Evolutionary conservation across 2,113 vertebrate species (phyloP), one percentile per base, ranked within the genome.

Genomic region (Clupea harengus): DNA sequence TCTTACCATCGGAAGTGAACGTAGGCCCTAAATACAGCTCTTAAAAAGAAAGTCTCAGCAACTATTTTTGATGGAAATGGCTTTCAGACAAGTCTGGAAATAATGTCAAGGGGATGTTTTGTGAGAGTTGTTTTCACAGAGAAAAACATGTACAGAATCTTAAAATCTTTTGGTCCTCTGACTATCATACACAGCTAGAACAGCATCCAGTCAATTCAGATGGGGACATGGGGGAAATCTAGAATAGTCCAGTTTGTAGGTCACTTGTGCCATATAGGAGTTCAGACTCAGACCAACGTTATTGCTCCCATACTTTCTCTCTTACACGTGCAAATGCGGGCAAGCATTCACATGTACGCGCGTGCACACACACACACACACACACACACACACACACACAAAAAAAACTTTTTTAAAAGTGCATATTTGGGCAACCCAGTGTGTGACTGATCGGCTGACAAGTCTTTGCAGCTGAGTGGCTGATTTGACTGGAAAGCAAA

Each of bases 391-490:
- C 52, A 54, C 50, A 54, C 52, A 87, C 85, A 87, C 13, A 83
- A 85, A 44, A 44, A 44, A 6, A 32, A 18, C 7, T 75, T 32
- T 39, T 32, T 78, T 39, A 91, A 94, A 93, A 94, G 93, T 95
- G 94, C 94, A 94, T 90, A 90, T 85, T 89, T 52, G 84, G 89
- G 89, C 89, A 86, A 92, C 92, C 94, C 93, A 95, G 94, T 95
- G 94, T 94, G 91, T 92, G 89, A 92, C 87, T 78, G 75, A 88
- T 89, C 89, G 91, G 90, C 84, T 91, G 89, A 88, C 83, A 89
- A 83, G 28, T 91, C 89, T 87, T 89, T 46, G 85, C 87, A 90
- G 90, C 89, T 91, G 85, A 81, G 91, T 91, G 93, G 92, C 92
- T 92, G 92, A 89, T 83, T 83, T 45, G 82, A 88, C 85, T 91